A percentile compares a stretch with the other conserved stretches of the same genome.
These are phyloP conservation scores for Passer domesticus DNA, from an alignment of 2,113 vertebrate species.

Conservation along the genomic window DNA sequence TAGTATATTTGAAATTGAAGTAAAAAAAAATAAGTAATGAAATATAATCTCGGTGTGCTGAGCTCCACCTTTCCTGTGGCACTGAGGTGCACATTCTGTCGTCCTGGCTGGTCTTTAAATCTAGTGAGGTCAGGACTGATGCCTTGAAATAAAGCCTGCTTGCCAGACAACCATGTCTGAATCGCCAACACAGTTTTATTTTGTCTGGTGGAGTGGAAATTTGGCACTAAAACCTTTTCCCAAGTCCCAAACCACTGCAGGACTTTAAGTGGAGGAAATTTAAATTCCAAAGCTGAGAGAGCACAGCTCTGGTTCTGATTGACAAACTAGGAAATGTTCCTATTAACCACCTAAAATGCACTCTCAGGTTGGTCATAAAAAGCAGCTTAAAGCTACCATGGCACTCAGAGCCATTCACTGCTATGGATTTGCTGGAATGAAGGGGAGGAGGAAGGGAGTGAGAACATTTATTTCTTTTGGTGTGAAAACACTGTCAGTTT, in stretches of 20 bases:
- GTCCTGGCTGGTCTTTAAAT: conserved; percentile 61
- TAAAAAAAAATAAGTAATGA: neutral
- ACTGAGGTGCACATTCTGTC: conserved; percentile 9
- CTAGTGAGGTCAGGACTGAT: conserved; percentile 59
- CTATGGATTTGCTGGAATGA: neutral
- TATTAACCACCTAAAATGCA: conserved; percentile 61
- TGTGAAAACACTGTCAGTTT: neutral
- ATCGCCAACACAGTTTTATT: conserved; percentile 70
- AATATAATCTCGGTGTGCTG: neutral
- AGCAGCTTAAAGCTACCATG: conserved; percentile 32
- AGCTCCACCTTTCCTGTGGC: conserved; percentile 53
- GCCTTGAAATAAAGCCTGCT: conserved; percentile 56
- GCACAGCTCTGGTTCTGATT: conserved; percentile 64
- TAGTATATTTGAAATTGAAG: neutral
- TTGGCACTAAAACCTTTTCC: conserved; percentile 64
- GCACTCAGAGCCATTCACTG: neutral
- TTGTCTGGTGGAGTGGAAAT: conserved; percentile 73
- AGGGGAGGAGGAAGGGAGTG: neutral
- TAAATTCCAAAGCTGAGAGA: conserved; percentile 59
- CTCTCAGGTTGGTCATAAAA: conserved; percentile 64
- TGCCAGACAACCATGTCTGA: conserved; percentile 68
- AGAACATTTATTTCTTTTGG: neutral
- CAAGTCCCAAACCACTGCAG: conserved; percentile 71
- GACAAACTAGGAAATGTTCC: conserved; percentile 65
- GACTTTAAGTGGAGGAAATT: conserved; percentile 66